Conservation (phyloP, 2,888 invertebrate species). For the Trachelus troglodyta region DNA sequence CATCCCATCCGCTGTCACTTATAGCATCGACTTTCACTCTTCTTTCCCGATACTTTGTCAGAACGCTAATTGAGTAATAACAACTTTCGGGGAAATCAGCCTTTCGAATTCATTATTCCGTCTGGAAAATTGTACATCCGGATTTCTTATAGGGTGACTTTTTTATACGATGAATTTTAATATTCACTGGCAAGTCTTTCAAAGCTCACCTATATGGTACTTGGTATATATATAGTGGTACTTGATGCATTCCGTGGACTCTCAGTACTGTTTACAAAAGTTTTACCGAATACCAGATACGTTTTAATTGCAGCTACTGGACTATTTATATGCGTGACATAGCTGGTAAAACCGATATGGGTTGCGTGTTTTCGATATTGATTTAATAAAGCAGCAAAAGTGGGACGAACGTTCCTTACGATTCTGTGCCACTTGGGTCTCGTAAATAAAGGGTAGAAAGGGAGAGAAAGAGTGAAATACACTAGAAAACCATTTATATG, state of each 20-base stretch:
- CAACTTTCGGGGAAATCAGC: background rate
- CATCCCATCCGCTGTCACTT: conserved; percentile 5
- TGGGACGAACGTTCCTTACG: background rate
- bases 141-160: background rate
- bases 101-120: conserved; percentile 3
- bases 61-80: conserved; percentile 1
- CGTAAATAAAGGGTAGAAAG: background rate
- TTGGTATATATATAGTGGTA: background rate
- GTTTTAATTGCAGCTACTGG: background rate
- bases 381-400: background rate
- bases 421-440: background rate
- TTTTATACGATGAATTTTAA: background rate
- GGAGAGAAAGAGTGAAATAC: background rate
- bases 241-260: background rate
- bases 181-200: background rate
- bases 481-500: background rate
- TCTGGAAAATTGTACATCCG: background rate
- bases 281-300: background rate
- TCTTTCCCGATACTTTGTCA: conserved; percentile 5
- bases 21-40: conserved; percentile 8
- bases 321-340: background rate
- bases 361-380: background rate
- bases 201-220: background rate
- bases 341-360: background rate
- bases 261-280: background rate